These are phyloP conservation scores for Cosmorhoe ocellata DNA, from an alignment of 2,888 invertebrate species.

Conservation along the genomic window DNA sequence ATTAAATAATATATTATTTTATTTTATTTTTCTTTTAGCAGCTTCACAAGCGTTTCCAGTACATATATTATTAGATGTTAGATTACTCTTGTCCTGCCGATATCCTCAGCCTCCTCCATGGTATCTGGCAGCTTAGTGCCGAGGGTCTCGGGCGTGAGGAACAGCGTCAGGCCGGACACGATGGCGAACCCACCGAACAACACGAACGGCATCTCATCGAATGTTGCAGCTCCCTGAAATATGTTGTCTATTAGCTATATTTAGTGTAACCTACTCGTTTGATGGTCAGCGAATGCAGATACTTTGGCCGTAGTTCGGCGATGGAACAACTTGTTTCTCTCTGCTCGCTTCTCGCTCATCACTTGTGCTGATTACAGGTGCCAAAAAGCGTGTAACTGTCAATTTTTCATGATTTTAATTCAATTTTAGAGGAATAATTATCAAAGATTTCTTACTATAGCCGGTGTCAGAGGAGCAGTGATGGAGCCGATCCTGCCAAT, in stretches of 20 bases:
- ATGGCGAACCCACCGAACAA: constrained; percentile 80
- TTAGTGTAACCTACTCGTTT: too few relatives aligned
- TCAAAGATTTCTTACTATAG: constrained; percentile 70
- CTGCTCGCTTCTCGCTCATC: too few relatives aligned
- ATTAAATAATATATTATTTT: not conserved
- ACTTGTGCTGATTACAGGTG: too few relatives aligned
- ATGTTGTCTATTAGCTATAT: not conserved
- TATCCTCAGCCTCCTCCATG: constrained; percentile 78
- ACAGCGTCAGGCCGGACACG: constrained; percentile 83
- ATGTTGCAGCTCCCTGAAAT: constrained; percentile 53
- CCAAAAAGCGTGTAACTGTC: too few relatives aligned
- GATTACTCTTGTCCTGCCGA: constrained; percentile 39
- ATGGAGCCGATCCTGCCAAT: constrained; percentile 85
- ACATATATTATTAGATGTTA: not conserved
- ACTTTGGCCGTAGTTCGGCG: too few relatives aligned
- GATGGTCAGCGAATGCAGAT: too few relatives aligned
- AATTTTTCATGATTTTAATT: too few relatives aligned
- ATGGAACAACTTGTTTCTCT: too few relatives aligned
- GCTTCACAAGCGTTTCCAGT: not conserved
- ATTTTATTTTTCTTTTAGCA: not conserved
- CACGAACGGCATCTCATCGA: constrained; percentile 71
- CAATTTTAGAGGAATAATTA: too few relatives aligned
- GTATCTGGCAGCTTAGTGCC: constrained; percentile 81
- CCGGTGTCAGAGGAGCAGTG: constrained; percentile 84
- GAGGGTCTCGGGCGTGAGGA: constrained; percentile 82